These are phyloP conservation scores for Synanthedon tipuliformis DNA, from an alignment of 2,888 invertebrate species.

Conservation along the genomic window DNA sequence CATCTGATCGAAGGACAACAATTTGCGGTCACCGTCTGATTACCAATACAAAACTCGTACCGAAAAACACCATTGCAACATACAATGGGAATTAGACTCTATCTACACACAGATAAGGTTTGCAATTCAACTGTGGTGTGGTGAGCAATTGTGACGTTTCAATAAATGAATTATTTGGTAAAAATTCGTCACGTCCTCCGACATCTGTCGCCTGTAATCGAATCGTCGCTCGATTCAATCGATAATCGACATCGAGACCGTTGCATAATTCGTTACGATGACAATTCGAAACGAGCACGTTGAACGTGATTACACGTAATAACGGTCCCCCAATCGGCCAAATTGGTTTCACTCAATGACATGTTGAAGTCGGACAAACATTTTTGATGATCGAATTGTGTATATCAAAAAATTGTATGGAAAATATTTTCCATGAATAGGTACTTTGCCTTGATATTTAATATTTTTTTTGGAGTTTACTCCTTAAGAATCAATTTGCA, in stretches of 20 bases:
- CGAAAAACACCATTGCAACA: conserved; percentile 28
- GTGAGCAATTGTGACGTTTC: conserved; percentile 19
- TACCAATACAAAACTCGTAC: conserved; percentile 52
- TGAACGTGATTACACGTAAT: conserved; percentile 54
- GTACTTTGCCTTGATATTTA: no score
- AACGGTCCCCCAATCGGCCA: conserved; percentile 35
- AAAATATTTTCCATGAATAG: no score
- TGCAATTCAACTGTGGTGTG: conserved; percentile 7
- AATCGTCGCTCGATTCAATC: conserved; percentile 40
- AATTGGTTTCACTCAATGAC: conserved; percentile 25
- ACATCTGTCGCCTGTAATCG: conserved; percentile 69
- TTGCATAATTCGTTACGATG: conserved; percentile 67
- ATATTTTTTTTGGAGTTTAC: no score
- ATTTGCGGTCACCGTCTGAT: conserved; percentile 69
- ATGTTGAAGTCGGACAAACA: neutral
- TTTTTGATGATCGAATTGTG: no score
- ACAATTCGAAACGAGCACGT: conserved; percentile 53
- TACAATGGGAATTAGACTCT: conserved; percentile 2
- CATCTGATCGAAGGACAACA: conserved; percentile 67
- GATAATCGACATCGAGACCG: conserved; percentile 34
- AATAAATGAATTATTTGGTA: conserved; percentile 36
- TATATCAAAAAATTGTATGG: no score
- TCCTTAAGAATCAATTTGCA: no score
- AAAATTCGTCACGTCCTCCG: conserved; percentile 68
- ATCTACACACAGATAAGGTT: conserved; percentile 11